Evolutionary conservation across 2,113 vertebrate species (phyloP).

Genomic region (Calidris pugnax): DNA sequence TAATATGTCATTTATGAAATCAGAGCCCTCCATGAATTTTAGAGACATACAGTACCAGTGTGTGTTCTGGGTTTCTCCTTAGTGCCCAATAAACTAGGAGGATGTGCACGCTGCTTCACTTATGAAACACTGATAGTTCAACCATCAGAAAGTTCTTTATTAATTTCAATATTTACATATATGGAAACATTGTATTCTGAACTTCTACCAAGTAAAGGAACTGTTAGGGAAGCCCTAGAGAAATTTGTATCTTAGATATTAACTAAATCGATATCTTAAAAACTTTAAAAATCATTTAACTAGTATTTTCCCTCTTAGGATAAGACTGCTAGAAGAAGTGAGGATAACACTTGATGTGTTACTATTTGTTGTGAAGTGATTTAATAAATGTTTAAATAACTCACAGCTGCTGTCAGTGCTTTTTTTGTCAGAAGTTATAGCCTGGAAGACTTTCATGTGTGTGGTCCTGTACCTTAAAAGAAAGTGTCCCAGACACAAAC

Average conservation of each 20-base stretch:
- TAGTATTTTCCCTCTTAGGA: conserved; percentile 44
- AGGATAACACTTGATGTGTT: conserved; percentile 63
- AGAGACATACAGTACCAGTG: neutral
- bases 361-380: conserved; percentile 72
- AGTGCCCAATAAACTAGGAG: neutral
- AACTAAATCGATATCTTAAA: conserved; percentile 40
- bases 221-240: neutral
- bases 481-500: neutral
- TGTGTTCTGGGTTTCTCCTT: neutral
- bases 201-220: neutral
- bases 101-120: neutral
- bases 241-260: conserved; percentile 18
- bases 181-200: neutral
- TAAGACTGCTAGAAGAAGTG: conserved; percentile 44
- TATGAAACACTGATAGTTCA: neutral
- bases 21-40: neutral
- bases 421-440: neutral
- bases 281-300: conserved; percentile 1
- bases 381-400: conserved; percentile 75
- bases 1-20: neutral
- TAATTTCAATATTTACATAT: neutral
- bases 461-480: neutral
- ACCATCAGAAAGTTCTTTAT: neutral
- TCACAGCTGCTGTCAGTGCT: conserved; percentile 26
- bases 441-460: conserved; percentile 1